These are phyloP conservation scores for Sinonovacula constricta DNA, from an alignment of 1,140 invertebrate genomes.

Conservation along the genomic window DNA sequence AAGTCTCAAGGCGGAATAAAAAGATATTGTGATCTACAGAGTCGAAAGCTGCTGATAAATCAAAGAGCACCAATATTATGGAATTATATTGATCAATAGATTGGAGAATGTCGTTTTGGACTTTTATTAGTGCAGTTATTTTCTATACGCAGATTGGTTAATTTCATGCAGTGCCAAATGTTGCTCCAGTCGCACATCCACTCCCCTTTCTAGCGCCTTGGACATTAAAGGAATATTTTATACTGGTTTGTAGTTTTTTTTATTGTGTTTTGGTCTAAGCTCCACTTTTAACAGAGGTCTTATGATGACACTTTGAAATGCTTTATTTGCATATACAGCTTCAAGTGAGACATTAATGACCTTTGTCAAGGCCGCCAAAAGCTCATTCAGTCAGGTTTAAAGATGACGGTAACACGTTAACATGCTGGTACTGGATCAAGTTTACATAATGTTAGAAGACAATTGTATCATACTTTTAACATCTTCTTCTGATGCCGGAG, in stretches of 20 bases:
- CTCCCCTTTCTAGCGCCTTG: conserved; percentile 24
- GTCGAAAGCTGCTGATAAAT: conserved; percentile 29
- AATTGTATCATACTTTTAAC: neutral
- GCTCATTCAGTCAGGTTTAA: conserved; percentile 25
- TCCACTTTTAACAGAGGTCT: conserved; percentile 22
- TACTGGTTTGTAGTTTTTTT: conserved; percentile 20
- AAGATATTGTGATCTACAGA: conserved; percentile 30
- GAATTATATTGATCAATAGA: conserved; percentile 13
- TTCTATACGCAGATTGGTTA: conserved; percentile 34
- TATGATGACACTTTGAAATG: conserved; percentile 25
- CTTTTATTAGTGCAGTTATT: conserved; percentile 27
- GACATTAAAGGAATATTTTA: conserved; percentile 25
- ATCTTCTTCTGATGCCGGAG: conserved; percentile 1
- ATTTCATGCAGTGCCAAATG: conserved; percentile 32
- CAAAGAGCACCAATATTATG: conserved; percentile 6
- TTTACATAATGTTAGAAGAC: conserved; percentile 31
- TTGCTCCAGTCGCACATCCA: neutral
- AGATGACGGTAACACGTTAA: too few species aligned
- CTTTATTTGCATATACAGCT: conserved; percentile 1
- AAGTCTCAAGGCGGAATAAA: conserved; percentile 14
- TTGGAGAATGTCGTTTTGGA: conserved; percentile 36
- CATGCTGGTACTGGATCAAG: conserved; percentile 36
- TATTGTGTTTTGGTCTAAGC: conserved; percentile 16
- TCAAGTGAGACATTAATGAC: conserved; percentile 23
- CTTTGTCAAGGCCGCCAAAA: neutral